Evolutionary conservation across 1,140 invertebrate species (phyloP), one percentile per base, ranked within the genome.

Genomic region (Drosophila lacertosa): DNA sequence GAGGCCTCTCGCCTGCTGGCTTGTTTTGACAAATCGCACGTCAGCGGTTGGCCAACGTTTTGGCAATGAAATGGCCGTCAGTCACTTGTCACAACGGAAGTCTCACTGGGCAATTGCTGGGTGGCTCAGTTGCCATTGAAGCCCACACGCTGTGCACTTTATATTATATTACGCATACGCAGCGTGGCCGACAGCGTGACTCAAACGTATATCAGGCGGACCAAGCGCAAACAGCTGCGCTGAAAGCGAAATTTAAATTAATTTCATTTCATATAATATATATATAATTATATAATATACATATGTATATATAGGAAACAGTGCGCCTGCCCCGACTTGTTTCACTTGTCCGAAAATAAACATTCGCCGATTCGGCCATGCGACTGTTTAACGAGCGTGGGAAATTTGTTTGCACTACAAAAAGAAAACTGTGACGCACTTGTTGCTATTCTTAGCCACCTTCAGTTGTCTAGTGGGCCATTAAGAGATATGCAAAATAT

Each of bases 401-500:
- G 81, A 84, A 84, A 65, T 72, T 58, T 55, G 35, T 50, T 40
- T 45, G 13, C 20, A 42, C 57, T 63, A 54, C 26, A 48, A 5
- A n/a, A n/a, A 44, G 24, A 15, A 48, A 13, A 55, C 60, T 39
- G 73, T 84, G 81, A 84, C 81, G 81, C 82, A 84, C 81, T 84
- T 81, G 77, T 37, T 77, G 73, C 73, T 88, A 88, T 84, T 81
- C 77, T 58, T 26, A 65, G 53, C 1, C 20, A 42, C 65, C 65
- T 59, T 57, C 40, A 40, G 62, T 59, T 50, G 2, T 29, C 22
- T 48, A 5, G 40, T 37, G 54, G 35, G 47, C 50, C 62, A 77
- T 82, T 84, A 79, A 69, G 48, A 64, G 58, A 78, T 67, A 67
- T 66, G 60, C 73, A 69, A 57, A 70, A 37, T 37, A 71, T 59